Evolutionary conservation across 2,888 invertebrate species (phyloP).

Genomic region (Heliconius cydno): DNA sequence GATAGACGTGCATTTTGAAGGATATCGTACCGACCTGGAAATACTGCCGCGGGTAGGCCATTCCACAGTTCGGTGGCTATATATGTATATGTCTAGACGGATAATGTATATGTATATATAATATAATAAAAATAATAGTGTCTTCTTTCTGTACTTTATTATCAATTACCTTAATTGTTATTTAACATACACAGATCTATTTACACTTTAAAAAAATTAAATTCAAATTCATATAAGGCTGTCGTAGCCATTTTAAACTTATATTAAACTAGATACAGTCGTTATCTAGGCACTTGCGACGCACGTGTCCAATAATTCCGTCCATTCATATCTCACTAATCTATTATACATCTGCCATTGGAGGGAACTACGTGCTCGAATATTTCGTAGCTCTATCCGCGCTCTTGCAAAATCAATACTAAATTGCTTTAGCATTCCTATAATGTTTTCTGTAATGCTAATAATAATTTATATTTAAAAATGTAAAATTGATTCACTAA

Average conservation of each 20-base stretch:
- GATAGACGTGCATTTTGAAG: too few relatives aligned
- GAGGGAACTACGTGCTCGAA: constrained; percentile 2
- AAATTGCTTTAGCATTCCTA: not conserved
- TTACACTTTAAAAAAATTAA: not conserved
- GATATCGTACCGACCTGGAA: too few relatives aligned
- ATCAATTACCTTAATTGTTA: not conserved
- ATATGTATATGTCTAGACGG: too few relatives aligned
- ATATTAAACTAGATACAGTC: not conserved
- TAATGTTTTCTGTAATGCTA: not conserved
- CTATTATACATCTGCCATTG: constrained; percentile 7
- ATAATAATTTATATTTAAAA: too few relatives aligned
- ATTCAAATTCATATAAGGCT: not conserved
- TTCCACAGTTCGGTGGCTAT: too few relatives aligned
- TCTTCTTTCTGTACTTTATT: too few relatives aligned
- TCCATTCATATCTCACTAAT: constrained; percentile 37
- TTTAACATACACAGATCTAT: not conserved
- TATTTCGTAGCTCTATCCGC: not conserved
- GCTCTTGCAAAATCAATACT: constrained; percentile 4
- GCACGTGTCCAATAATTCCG: constrained; percentile 33
- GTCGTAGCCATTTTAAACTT: not conserved
- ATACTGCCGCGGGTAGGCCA: too few relatives aligned
- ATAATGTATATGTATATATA: too few relatives aligned
- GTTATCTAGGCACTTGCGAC: constrained; percentile 14
- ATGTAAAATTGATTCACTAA: too few relatives aligned
- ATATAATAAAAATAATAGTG: too few relatives aligned